Evolutionary conservation across 2,888 invertebrate species (phyloP), one percentile per base, ranked within the genome.

Genomic region (Blomia tropicalis): DNA sequence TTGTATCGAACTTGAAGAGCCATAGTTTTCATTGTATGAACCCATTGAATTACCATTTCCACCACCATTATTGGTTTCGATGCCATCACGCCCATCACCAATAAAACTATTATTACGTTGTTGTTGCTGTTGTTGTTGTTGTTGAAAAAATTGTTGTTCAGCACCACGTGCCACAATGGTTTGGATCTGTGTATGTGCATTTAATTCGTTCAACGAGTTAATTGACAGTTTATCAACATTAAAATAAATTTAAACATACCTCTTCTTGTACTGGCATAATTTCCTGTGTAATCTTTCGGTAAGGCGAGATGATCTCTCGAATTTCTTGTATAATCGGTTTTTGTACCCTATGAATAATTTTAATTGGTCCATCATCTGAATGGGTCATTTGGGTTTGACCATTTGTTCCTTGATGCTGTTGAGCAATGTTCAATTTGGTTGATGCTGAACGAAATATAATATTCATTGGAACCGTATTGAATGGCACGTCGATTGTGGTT

Each of bases 291-390:
- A 53, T 53, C 11, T n/a, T 5, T 53, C 53, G 27, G 53, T 27
- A 53, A 4, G 53, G 53, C 27, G 5, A 29, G 53, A 53, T 53
- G 2, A 53, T 30, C 30, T 53, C 53, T 2, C 53, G 53, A 5
- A 53, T 30, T 25, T 53, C 53, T 27, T 53, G 53, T 3, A 53
- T 53, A 17, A 53, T 53, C 14, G 53, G 53, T 53, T 53, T 53
- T 4, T 27, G 11, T 1, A 53, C 53, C 30, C 30, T 30, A 17
- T 53, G 53, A 17, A 53, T 4, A 2, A 53, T 19, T 27, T 30
- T 27, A 30, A 29, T 27, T 27, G 53, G 53, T 25, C 30, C 53
- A 27, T 53, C 53, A 17, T 53, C 53, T 1, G 53, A 53, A 5
- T 27, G 27, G 3, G 53, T 29, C 4, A 29, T 14, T 53, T 53